Base-by-base conservation (phyloP, 2,113 vertebrate genomes). In the Oryzias melastigma region DNA sequence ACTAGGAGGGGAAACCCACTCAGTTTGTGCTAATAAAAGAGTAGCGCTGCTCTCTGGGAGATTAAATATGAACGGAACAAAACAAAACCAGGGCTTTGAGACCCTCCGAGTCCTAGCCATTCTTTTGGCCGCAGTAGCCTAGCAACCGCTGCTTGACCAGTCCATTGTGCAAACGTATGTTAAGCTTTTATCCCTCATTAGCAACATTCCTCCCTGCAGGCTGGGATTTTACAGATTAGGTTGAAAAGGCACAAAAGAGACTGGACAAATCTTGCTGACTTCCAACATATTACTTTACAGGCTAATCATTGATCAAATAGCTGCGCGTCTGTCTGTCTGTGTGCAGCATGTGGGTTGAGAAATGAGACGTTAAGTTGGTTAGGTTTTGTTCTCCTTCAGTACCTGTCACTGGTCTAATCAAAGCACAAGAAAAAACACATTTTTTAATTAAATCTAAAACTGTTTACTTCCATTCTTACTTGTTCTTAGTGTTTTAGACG, bases 161-260 rank as follows among this genome's bases (percentile, higher is more conserved):
- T 92, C 88, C 87, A 89, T 88, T 90, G 89, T 85, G 75, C 85
- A 88, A 88, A 91, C 87, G 83, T 90, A 88, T 79, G 85, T 53
- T 90, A 90, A 92, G 91, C 91, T 86, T 88, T 89, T 81, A 66
- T 83, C 85, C 89, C 90, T 91, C 75, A 83, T 89, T 89, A 89
- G 90, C 82, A 80, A 80, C 77, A 82, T 92, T 92, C 90, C 88
- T 90, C 79, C 86, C 89, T 85, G 88, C 78, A 78, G 85, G 82
- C 86, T 71, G 85, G 89, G 90, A 91, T 91, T 92, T 93, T 91
- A 90, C 89, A 93, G 91, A 93, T 92, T 92, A 93, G 82, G 82
- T 81, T 77, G 77, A 80, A 87, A 88, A 83, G 87, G 35, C 85
- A 91, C 90, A 92, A 91, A 82, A 73, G 80, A 90, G 80, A 88